Evolutionary conservation across 2,888 invertebrate species (phyloP), one percentile per base, ranked within the genome.

Genomic region (Mythimna loreyi): DNA sequence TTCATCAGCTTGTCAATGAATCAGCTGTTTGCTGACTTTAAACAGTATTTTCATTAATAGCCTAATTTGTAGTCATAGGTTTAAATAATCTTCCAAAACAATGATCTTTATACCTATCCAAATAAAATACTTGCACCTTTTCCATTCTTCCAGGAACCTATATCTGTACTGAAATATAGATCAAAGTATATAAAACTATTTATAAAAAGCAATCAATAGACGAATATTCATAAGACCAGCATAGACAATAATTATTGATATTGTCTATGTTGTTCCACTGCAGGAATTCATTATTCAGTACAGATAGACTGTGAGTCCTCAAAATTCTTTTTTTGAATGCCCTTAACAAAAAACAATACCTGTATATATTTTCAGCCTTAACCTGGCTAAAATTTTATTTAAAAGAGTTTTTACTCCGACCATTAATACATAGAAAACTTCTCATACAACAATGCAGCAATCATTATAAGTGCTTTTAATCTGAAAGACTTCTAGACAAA

Each of bases 401-500:
- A 55, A 6, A n/a, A 11, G 9, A 25, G 33, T 25, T 8, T 36
- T 52, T 36, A n/a, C 6, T 36, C 21, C 6, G 2, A 16, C 40
- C 11, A 21, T 21, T 13, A 23, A 25, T n/a, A 36, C 13, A 21
- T 8, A 23, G 13, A 36, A 36, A 25, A 49, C 16, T 16, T 59
- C n/a, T 30, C 62, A 43, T n/a, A 8, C n/a, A 9, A 30, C 28
- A 65, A 21, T 55, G 23, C 9, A 28, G 25, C n/a, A 58, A 19
- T 19, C 0, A 59, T 19, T 11, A 30, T 23, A 49, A 9, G 16
- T 25, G 25, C n/a, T 47, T 23, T 59, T 58, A 30, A 57, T 59
- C 55, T 25, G 28, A 25, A 36, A 9, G 49, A 43, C 25, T 68
- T 65, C 47, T 79, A 79, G 59, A 63, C 58, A 52, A 53, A n/a